Percentiles rank a stretch among this genome's conserved stretches.
These are phyloP conservation scores for Tragelaphus strepsiceros DNA, from an alignment of 2,113 vertebrate genomes.

Conservation along the genomic window DNA sequence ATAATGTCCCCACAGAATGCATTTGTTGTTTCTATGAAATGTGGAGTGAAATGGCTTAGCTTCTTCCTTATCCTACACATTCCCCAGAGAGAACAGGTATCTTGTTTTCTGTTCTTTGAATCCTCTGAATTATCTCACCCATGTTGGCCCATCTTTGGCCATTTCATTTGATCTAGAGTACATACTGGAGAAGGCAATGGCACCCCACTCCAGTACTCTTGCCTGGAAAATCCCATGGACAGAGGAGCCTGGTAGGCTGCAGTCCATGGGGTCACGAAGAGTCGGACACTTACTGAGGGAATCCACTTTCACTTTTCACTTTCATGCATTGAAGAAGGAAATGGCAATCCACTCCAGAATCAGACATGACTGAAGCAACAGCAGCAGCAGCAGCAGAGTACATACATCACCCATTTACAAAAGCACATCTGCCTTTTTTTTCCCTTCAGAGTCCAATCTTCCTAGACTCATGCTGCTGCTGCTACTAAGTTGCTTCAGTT, in stretches of 20 bases:
- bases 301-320: too few relatives aligned
- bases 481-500: too few relatives aligned
- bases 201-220: too few relatives aligned
- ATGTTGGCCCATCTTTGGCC: background rate
- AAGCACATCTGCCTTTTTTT: background rate
- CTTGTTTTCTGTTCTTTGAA: background rate
- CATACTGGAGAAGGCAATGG: background rate
- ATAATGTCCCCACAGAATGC: background rate
- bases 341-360: too few relatives aligned
- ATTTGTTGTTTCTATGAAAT: background rate
- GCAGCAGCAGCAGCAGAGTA: too few relatives aligned
- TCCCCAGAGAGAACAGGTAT: background rate
- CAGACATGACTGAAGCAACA: too few relatives aligned
- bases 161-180: background rate
- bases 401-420: background rate
- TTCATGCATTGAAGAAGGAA: too few relatives aligned
- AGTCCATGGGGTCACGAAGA: too few relatives aligned
- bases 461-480: background rate
- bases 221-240: too few relatives aligned
- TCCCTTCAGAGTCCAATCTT: background rate
- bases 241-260: too few relatives aligned
- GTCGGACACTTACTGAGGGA: too few relatives aligned
- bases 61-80: background rate
- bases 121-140: background rate
- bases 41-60: background rate